Evolutionary conservation across 1,140 invertebrate species (phyloP).

Genomic region (Drosophila simulans): DNA sequence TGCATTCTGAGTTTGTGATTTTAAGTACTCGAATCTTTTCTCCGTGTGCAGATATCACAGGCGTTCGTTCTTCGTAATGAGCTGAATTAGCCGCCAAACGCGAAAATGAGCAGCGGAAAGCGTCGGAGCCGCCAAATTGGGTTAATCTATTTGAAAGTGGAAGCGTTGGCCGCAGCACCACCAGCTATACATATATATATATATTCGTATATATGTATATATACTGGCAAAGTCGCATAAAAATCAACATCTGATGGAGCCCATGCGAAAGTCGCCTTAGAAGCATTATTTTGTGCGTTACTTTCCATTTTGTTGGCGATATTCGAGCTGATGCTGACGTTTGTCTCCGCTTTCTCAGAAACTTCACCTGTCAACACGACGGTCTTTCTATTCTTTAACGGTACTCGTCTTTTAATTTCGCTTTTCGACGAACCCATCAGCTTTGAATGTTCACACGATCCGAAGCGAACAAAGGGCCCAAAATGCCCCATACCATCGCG

Average conservation of each 20-base stretch:
- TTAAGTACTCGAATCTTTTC: conserved; percentile 2
- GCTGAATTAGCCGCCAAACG: conserved; percentile 55
- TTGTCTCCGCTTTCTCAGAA: conserved; percentile 25
- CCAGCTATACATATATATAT: conserved; percentile 4
- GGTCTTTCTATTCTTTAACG: conserved; percentile 37
- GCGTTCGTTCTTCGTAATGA: conserved; percentile 48
- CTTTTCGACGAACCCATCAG: conserved; percentile 18
- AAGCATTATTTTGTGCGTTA: conserved; percentile 43
- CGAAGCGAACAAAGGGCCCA: conserved; percentile 10
- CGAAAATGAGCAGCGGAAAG: conserved; percentile 59
- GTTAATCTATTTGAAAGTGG: conserved; percentile 81
- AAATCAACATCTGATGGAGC: conserved; percentile 2
- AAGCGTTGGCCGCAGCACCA: conserved; percentile 15
- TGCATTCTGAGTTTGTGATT: conserved; percentile 10
- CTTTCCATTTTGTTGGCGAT: conserved; percentile 44
- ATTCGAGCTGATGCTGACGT: conserved; percentile 12
- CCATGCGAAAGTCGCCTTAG: conserved; percentile 37
- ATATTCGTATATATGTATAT: background rate
- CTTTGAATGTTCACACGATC: conserved; percentile 9
- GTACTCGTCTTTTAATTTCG: conserved; percentile 22
- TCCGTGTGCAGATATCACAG: conserved; percentile 11
- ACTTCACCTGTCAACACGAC: conserved; percentile 23
- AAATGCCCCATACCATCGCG: background rate
- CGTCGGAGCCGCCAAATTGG: conserved; percentile 60
- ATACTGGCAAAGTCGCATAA: background rate